These are phyloP conservation scores for Xenus cinereus DNA, from an alignment of 2,113 vertebrate species.

Conservation along the genomic window DNA sequence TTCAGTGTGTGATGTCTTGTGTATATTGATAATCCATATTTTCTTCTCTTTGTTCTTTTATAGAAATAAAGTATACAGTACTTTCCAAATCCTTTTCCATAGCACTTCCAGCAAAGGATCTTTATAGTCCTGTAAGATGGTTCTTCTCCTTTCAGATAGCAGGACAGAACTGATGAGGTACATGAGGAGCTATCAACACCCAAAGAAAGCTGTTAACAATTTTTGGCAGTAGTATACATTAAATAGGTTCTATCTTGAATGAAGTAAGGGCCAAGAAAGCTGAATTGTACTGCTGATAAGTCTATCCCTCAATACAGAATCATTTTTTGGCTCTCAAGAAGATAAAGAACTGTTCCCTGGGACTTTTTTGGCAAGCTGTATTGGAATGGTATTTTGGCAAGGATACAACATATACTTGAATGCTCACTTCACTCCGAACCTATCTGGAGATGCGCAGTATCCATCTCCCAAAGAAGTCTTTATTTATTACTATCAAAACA, in stretches of 20 bases:
- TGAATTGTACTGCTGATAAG: not conserved
- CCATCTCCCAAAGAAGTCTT: not conserved
- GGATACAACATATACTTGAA: not conserved
- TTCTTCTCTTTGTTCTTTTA: not conserved
- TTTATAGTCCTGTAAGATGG: not conserved
- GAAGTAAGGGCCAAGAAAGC: not conserved
- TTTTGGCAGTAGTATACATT: not conserved
- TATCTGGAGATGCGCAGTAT: not conserved
- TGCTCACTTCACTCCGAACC: not conserved
- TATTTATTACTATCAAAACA: slow-evolving; percentile 11
- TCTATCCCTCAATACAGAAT: not conserved
- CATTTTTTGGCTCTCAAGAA: not conserved
- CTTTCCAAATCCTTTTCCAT: not conserved
- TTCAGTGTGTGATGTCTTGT: not conserved
- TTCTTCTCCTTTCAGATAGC: not conserved
- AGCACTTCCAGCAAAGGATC: not conserved
- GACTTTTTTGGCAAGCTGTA: not conserved
- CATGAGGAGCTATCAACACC: not conserved
- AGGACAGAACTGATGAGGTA: slow-evolving; percentile 8
- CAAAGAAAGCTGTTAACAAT: slow-evolving; percentile 8
- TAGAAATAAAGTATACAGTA: not conserved
- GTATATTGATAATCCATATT: not conserved
- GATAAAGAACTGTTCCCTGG: not conserved
- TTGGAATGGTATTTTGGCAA: slow-evolving; percentile 25
- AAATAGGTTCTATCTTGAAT: not conserved